phyloP scores from a whole-genome alignment of 2,113 vertebrate species.

The Suricata suricatta region DNA sequence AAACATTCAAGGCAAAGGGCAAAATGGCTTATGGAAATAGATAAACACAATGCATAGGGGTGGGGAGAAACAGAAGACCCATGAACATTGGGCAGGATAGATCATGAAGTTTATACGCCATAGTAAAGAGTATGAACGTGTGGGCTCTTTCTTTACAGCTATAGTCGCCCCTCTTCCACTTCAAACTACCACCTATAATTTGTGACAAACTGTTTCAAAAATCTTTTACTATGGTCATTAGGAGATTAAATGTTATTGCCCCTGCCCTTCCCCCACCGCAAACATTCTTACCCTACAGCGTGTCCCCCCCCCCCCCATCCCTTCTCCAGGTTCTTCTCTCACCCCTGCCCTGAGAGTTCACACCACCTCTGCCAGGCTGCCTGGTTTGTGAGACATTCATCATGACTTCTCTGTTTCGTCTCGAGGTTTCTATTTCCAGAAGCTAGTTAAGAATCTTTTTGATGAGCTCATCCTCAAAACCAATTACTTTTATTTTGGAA shows the following conservation, averaged over 20 bases:
- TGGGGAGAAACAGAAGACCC: background rate
- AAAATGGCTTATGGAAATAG: background rate
- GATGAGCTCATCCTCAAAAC: conserved; percentile 38
- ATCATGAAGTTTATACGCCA: background rate
- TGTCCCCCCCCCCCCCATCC: too few species aligned
- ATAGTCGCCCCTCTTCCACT: background rate
- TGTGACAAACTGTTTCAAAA: background rate
- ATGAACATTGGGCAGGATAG: fast-evolving
- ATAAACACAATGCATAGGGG: background rate
- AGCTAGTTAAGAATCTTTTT: conserved; percentile 53
- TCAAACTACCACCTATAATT: background rate
- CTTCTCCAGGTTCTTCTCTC: background rate
- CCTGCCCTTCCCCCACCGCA: background rate
- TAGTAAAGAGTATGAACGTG: background rate
- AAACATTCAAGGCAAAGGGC: background rate
- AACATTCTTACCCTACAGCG: background rate
- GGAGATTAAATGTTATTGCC: background rate
- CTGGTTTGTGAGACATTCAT: background rate
- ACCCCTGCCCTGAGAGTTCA: background rate
- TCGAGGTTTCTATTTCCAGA: conserved; percentile 15
- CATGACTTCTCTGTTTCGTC: background rate
- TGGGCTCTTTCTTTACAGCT: background rate
- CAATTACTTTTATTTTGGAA: conserved; percentile 68
- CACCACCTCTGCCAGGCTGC: background rate
- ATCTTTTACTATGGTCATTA: background rate